Base-by-base conservation (phyloP, 2,113 vertebrate genomes). In the Podarcis muralis region DNA sequence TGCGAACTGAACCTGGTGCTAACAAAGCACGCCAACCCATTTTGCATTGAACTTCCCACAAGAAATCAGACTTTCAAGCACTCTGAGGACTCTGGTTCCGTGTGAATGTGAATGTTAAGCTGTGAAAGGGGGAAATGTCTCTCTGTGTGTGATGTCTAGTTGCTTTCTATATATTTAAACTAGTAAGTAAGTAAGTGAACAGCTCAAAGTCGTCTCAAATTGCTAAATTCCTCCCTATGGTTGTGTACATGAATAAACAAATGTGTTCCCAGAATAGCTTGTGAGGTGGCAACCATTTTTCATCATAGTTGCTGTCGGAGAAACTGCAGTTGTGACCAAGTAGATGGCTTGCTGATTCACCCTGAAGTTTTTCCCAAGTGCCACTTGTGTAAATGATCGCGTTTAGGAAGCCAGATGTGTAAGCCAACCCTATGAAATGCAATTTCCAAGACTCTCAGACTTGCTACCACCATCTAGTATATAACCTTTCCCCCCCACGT, bases 401-500 rank as follows among this genome's bases (percentile, higher is more conserved):
- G 12, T 15, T 48, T 25, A 83, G 68, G 18, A 53, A 53, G 48
- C 30, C 37, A 83, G 81, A 6, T 30, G 25, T 30, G 6, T n/a
- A 75, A 88, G 20, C 22, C 4, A n/a, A 3, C 12, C 37, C 27
- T 43, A 11, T 65, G 6, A 57, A 43, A 81, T 25, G 37, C 7
- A 6, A 0, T 81, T 81, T 57, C 78, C 57, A 62, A 81, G 23
- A 23, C 37, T 22, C 18, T 5, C 32, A 43, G 37, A 35, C 37
- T 62, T 62, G 59, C 40, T 87, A 37, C 37, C 83, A 78, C 1
- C 37, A 32, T 48, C 48, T 48, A 48, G 9, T 48, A 32, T 72
- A 78, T 91, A 83, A 88, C 18, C 25, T 91, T 78, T 85, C 11
- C 53, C n/a, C 23, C 84, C n/a, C 23, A 83, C 83, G 75, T 12